Conservation (phyloP, 2,888 invertebrate genomes). For the Aspidiotus rigidus region DNA sequence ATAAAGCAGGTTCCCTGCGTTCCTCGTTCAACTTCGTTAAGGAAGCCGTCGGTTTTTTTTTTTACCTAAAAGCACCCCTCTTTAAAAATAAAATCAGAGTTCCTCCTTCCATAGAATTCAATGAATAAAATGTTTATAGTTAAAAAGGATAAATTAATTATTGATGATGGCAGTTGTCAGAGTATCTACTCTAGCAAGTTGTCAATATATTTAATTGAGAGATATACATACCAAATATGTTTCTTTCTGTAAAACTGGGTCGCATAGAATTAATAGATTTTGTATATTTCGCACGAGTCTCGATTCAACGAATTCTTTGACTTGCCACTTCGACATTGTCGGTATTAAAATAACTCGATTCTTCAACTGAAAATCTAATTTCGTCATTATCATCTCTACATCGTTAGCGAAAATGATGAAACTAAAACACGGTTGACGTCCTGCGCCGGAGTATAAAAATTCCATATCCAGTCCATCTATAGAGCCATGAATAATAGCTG, state of each 20-base stretch:
- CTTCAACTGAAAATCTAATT: slow-evolving; percentile 16
- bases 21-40: too few relatives aligned
- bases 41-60: too few relatives aligned
- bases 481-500: slow-evolving; percentile 7
- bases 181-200: not conserved
- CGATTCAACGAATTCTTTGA: slow-evolving; percentile 59
- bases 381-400: slow-evolving; percentile 18
- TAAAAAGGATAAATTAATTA: not conserved
- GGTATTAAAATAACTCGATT: slow-evolving; percentile 52
- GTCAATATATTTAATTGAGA: not conserved
- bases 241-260: slow-evolving; percentile 31
- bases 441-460: not conserved
- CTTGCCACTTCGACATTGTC: slow-evolving; percentile 63
- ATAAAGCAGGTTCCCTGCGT: too few relatives aligned
- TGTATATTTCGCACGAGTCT: slow-evolving; percentile 55
- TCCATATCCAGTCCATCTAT: slow-evolving; percentile 21
- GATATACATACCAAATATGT: not conserved
- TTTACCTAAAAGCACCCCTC: too few relatives aligned
- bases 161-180: not conserved
- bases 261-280: slow-evolving; percentile 56
- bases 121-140: slow-evolving; percentile 4
- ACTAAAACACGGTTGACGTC: slow-evolving; percentile 24
- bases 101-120: too few relatives aligned
- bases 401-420: slow-evolving; percentile 33
- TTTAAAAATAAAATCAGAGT: too few relatives aligned